These are phyloP conservation scores for Parelbella ahira DNA, from an alignment of 2,888 invertebrate species.

Conservation along the genomic window DNA sequence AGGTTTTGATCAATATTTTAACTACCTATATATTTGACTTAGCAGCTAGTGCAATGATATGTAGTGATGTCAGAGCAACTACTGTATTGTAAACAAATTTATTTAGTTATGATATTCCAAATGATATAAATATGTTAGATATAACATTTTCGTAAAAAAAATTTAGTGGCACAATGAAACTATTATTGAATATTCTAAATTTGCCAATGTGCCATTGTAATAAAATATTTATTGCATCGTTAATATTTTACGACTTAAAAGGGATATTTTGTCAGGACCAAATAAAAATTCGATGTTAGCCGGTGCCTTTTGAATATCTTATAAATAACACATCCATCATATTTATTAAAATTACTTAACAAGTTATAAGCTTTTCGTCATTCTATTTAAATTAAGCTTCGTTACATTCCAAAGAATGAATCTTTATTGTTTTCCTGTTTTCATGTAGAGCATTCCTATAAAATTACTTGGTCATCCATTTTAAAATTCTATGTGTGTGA, in stretches of 20 bases:
- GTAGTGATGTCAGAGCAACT: conserved; percentile 35
- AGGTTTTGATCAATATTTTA: conserved; percentile 54
- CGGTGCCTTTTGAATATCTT: conserved; percentile 66
- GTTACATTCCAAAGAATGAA: conserved; percentile 75
- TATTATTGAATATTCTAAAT: conserved; percentile 35
- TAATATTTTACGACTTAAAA: conserved; percentile 33
- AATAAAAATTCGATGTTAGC: conserved; percentile 45
- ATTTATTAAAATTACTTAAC: conserved; percentile 24
- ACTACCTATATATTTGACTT: conserved; percentile 59
- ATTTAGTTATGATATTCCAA: conserved; percentile 40
- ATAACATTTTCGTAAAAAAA: conserved; percentile 30
- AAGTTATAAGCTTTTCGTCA: conserved; percentile 11
- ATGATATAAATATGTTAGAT: conserved; percentile 29
- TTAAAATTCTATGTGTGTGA: conserved; percentile 54
- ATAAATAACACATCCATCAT: conserved; percentile 45
- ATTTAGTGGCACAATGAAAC: conserved; percentile 38
- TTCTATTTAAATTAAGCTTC: conserved; percentile 51
- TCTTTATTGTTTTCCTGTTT: conserved; percentile 55
- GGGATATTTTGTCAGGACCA: conserved; percentile 62
- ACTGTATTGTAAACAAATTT: conserved; percentile 36
- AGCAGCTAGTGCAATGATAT: conserved; percentile 70
- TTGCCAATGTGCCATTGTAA: conserved; percentile 45
- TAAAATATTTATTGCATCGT: conserved; percentile 38
- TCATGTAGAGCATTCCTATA: conserved; percentile 60
- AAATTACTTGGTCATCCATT: conserved; percentile 41